phyloP scores from a whole-genome alignment of 1,140 invertebrate genomes.

The Diploscapter pachys region DNA sequence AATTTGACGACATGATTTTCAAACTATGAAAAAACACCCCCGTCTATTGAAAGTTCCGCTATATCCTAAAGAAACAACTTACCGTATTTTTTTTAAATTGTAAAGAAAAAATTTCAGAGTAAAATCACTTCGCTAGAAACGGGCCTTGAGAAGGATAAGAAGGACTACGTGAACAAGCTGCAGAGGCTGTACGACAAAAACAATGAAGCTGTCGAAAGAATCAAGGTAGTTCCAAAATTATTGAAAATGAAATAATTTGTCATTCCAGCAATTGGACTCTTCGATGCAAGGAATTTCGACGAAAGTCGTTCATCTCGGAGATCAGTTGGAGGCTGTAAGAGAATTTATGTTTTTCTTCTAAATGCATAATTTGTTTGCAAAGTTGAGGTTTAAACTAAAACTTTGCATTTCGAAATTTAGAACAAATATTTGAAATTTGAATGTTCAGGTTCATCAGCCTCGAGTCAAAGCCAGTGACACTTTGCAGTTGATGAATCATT shows the following conservation, averaged over 20 bases:
- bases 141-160: slow-evolving; percentile 46
- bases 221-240: slow-evolving; percentile 41
- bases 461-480: slow-evolving; percentile 88
- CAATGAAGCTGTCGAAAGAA: slow-evolving; percentile 47
- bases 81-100: no score
- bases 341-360: no score
- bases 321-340: slow-evolving; percentile 79
- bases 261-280: slow-evolving; percentile 79
- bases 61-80: background rate
- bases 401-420: background rate
- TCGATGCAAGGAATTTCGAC: slow-evolving; percentile 93
- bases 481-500: slow-evolving; percentile 84
- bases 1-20: no score
- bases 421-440: no score
- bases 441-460: slow-evolving; percentile 76
- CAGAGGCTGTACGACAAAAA: slow-evolving; percentile 52
- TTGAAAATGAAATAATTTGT: slow-evolving; percentile 16
- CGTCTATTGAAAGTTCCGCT: no score
- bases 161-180: slow-evolving; percentile 46
- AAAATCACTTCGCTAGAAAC: slow-evolving; percentile 52
- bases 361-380: no score
- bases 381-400: slow-evolving; percentile 1
- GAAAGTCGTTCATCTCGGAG: slow-evolving; percentile 92
- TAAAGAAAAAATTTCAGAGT: slow-evolving; percentile 36
- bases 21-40: no score